phyloP scores from a whole-genome alignment of 2,113 vertebrate genomes.

The Probosciger aterrimus region DNA sequence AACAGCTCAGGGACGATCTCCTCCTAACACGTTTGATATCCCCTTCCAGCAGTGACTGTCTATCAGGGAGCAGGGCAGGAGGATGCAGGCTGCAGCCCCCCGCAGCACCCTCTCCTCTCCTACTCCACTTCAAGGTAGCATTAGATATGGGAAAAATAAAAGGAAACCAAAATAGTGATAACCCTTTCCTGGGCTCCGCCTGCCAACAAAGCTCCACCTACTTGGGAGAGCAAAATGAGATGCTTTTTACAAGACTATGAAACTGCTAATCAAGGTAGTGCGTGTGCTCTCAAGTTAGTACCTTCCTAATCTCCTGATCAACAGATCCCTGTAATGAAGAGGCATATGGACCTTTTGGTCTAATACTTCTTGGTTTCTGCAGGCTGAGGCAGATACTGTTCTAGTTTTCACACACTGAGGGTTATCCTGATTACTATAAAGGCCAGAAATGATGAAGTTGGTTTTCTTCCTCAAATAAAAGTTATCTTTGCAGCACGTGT shows the following conservation, averaged over 20 bases:
- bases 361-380: not conserved
- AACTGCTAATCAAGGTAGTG: not conserved
- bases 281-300: not conserved
- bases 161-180: not conserved
- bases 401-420: not conserved
- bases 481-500: not conserved
- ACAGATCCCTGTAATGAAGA: not conserved
- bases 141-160: not conserved
- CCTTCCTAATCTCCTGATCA: not conserved
- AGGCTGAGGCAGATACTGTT: not conserved
- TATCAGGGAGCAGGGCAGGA: not conserved
- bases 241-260: not conserved
- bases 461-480: not conserved
- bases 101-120: not conserved
- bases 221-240: not conserved
- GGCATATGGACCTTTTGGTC: not conserved
- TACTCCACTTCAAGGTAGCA: not conserved
- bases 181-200: not conserved
- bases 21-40: accelerated
- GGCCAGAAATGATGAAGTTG: not conserved
- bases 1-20: not conserved
- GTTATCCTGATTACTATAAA: not conserved
- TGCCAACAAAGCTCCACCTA: not conserved
- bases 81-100: not conserved
- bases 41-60: not conserved